These are phyloP conservation scores for Dasypogon diadema DNA, from an alignment of 2,888 invertebrate genomes.

Conservation along the genomic window DNA sequence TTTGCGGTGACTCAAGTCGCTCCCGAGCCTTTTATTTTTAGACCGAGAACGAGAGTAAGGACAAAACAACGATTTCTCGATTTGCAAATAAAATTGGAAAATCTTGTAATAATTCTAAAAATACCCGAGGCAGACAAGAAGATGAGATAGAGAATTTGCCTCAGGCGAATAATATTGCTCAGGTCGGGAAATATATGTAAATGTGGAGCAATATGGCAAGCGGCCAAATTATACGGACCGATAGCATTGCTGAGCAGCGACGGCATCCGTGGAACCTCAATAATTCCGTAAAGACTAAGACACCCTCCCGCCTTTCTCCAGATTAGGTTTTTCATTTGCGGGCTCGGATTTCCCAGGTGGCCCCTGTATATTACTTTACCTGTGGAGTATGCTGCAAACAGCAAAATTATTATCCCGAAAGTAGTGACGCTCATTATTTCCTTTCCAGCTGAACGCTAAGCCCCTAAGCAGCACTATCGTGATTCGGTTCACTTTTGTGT, in stretches of 20 bases:
- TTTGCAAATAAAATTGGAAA: slow-evolving; percentile 45
- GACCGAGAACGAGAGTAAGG: slow-evolving; percentile 25
- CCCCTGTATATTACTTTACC: slow-evolving; percentile 18
- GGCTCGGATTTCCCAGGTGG: slow-evolving; percentile 31
- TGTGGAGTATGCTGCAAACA: slow-evolving; percentile 46
- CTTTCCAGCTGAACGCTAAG: not conserved
- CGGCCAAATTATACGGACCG: slow-evolving; percentile 25
- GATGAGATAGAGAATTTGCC: slow-evolving; percentile 19
- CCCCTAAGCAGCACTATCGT: not conserved
- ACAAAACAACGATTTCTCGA: slow-evolving; percentile 43
- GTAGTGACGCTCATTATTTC: slow-evolving; percentile 25
- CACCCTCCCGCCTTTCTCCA: not conserved
- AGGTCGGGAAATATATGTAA: slow-evolving; percentile 45
- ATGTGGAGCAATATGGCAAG: slow-evolving; percentile 34
- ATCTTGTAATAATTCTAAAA: slow-evolving; percentile 47
- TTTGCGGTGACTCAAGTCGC: no score
- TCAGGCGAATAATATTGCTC: slow-evolving; percentile 39
- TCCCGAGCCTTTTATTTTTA: slow-evolving; percentile 19
- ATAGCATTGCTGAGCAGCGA: not conserved
- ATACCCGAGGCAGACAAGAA: slow-evolving; percentile 10
- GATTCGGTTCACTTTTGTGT: not conserved
- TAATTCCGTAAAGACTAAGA: slow-evolving; percentile 15
- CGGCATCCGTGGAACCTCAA: slow-evolving; percentile 25
- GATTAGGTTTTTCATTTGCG: slow-evolving; percentile 37
- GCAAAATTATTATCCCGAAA: slow-evolving; percentile 40